Percentiles rank a stretch among this genome's conserved stretches.
Conservation (phyloP, 2,113 vertebrate species). For the Scophthalmus maximus region DNA sequence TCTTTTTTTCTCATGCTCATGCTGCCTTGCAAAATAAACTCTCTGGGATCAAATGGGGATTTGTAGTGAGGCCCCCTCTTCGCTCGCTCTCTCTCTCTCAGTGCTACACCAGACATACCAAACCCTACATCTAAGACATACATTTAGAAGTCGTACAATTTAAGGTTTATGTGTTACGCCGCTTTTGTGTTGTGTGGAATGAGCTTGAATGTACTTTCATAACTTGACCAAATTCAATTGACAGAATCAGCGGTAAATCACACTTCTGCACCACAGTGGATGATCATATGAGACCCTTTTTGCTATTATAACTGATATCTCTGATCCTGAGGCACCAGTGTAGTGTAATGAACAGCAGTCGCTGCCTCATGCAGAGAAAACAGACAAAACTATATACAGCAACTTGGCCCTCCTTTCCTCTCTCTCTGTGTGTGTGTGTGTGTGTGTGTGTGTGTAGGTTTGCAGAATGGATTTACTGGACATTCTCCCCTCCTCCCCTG, state of each 20-base stretch:
- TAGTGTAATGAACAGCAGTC: not conserved
- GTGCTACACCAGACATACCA: not conserved
- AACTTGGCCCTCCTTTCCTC: slow-evolving; percentile 2
- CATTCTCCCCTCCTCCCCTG: not conserved
- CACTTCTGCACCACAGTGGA: not conserved
- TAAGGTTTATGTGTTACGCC: not conserved
- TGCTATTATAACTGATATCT: not conserved
- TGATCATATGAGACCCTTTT: not conserved
- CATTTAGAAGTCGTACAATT: not conserved
- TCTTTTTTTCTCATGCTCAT: slow-evolving; percentile 35
- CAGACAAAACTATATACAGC: slow-evolving; percentile 5
- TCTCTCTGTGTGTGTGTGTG: not conserved
- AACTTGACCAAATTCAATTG: not conserved
- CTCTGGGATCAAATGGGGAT: slow-evolving; percentile 67
- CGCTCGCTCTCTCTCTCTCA: not conserved
- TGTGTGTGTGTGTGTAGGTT: not conserved
- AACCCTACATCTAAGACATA: not conserved
- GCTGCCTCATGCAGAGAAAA: not conserved
- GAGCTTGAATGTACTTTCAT: not conserved
- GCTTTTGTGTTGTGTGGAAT: not conserved
- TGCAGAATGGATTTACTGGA: slow-evolving; percentile 20
- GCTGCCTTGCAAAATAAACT: slow-evolving; percentile 71
- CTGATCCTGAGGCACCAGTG: too few relatives aligned
- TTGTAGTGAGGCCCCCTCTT: slow-evolving; percentile 19
- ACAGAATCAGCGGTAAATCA: too few relatives aligned